Conservation (phyloP, 1,140 invertebrate genomes). For the Andrena cerasifolii region DNA sequence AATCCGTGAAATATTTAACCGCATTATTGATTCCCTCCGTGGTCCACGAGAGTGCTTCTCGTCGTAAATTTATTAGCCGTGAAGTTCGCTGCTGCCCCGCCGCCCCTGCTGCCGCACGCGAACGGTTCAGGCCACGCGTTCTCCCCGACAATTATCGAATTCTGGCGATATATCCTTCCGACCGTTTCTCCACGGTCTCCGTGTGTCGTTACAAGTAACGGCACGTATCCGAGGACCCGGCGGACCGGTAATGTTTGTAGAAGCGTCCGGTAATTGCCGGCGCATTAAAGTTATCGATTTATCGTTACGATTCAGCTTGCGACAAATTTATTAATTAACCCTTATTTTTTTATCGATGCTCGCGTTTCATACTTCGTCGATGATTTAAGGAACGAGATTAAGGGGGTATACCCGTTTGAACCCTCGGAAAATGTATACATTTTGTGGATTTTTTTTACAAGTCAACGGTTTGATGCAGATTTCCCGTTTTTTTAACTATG, state of each 20-base stretch:
- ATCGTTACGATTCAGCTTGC: slow-evolving; percentile 20
- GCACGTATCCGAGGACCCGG: slow-evolving; percentile 33
- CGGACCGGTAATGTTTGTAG: slow-evolving; percentile 38
- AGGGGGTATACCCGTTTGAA: too few relatives aligned
- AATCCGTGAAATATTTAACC: slow-evolving; percentile 80
- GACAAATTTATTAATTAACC: slow-evolving; percentile 45
- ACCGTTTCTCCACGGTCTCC: slow-evolving; percentile 21
- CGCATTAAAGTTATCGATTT: slow-evolving; percentile 33
- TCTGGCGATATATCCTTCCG: slow-evolving; percentile 61
- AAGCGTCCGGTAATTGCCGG: slow-evolving; percentile 34
- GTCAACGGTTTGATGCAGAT: too few relatives aligned
- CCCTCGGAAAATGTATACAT: too few relatives aligned
- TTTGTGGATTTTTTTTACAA: too few relatives aligned
- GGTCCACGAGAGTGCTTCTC: slow-evolving; percentile 71
- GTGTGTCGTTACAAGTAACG: slow-evolving; percentile 48
- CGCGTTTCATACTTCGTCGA: too few relatives aligned
- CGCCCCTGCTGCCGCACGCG: slow-evolving; percentile 39
- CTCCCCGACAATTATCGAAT: slow-evolving; percentile 66
- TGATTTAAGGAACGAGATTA: too few relatives aligned
- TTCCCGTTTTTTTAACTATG: too few relatives aligned
- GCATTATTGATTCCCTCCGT: slow-evolving; percentile 76
- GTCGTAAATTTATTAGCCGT: slow-evolving; percentile 74
- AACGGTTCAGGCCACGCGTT: slow-evolving; percentile 47
- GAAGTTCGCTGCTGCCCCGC: slow-evolving; percentile 55
- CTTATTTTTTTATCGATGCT: slow-evolving; percentile 1